These are phyloP conservation scores for Heliconius erato DNA, from an alignment of 2,888 invertebrate species.

Conservation along the genomic window DNA sequence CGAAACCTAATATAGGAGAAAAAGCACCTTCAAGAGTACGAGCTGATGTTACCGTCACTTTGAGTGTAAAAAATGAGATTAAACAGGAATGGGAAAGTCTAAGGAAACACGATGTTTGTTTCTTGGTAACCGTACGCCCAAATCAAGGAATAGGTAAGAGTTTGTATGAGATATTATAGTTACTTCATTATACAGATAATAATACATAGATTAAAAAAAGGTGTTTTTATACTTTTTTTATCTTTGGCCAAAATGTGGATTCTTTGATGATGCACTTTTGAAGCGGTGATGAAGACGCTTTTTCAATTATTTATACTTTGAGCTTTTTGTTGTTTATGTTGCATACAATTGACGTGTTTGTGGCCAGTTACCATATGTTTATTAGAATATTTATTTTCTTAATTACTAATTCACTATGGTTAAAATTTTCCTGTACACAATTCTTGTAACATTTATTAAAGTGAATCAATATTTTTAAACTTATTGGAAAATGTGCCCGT, in stretches of 20 bases:
- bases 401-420: background rate
- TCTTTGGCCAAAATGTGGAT: too few relatives aligned
- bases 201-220: background rate
- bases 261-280: too few relatives aligned
- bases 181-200: background rate
- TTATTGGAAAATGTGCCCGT: background rate
- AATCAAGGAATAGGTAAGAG: conserved; percentile 90
- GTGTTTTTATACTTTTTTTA: too few relatives aligned
- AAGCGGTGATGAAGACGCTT: background rate
- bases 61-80: conserved; percentile 95
- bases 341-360: background rate
- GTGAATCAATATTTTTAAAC: background rate
- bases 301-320: background rate
- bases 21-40: conserved; percentile 97
- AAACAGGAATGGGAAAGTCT: conserved; percentile 99
- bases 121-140: conserved; percentile 96
- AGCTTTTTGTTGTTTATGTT: background rate
- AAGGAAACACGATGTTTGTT: conserved; percentile 99
- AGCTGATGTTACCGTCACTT: conserved; percentile 96
- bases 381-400: conserved; percentile 1
- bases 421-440: background rate
- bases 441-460: background rate
- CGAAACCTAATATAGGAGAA: conserved; percentile 96
- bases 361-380: background rate
- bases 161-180: background rate